phyloP scores from a whole-genome alignment of 2,888 invertebrate species.

The Zaprionus obscuricornis region DNA sequence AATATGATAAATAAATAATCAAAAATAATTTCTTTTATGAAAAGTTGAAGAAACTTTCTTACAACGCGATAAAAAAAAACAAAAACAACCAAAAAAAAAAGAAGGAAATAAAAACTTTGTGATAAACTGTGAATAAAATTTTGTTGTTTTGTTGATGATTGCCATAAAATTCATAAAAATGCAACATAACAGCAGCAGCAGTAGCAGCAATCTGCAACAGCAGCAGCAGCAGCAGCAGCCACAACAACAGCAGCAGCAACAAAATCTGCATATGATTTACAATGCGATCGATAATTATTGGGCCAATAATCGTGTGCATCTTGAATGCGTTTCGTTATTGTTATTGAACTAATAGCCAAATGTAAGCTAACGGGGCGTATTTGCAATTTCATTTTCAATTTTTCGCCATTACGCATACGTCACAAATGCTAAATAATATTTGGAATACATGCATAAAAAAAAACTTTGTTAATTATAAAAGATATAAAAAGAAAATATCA shows the following conservation, averaged over 20 bases:
- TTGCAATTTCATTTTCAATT: conserved; percentile 21
- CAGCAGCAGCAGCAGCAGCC: conserved; percentile 40
- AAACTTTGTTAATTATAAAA: conserved; percentile 7
- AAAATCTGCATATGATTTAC: conserved; percentile 29
- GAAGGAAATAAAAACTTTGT: conserved; percentile 47
- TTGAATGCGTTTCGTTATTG: conserved; percentile 36
- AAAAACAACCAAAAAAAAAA: conserved; percentile 26
- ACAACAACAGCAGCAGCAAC: conserved; percentile 43
- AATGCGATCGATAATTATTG: conserved; percentile 59
- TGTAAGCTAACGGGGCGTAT: conserved; percentile 38
- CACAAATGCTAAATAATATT: no score
- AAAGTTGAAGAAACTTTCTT: conserved; percentile 11
- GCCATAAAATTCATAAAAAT: conserved; percentile 63
- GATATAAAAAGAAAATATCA: background rate
- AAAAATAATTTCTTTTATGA: background rate
- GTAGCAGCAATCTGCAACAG: no score
- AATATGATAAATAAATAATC: background rate
- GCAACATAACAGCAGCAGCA: conserved; percentile 59
- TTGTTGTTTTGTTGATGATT: conserved; percentile 67
- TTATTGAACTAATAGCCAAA: conserved; percentile 39
- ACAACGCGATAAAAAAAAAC: conserved; percentile 22
- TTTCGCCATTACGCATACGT: conserved; percentile 51
- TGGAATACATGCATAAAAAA: no score
- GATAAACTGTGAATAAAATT: conserved; percentile 67
- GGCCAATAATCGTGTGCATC: conserved; percentile 38